Conservation (phyloP, 2,113 vertebrate genomes). For the Athene noctua region DNA sequence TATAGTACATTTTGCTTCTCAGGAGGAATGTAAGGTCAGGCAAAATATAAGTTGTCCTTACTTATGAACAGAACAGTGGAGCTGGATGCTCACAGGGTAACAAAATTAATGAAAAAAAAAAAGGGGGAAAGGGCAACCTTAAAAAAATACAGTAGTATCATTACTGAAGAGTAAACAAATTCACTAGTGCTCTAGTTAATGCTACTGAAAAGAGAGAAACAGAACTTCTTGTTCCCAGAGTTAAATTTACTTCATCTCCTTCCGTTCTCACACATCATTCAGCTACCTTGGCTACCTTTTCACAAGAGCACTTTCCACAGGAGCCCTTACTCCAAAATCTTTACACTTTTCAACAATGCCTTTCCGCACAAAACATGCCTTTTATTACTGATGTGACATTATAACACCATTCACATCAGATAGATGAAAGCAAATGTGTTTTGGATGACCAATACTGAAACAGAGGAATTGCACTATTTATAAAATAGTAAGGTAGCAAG, state of each 20-base stretch:
- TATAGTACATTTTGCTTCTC: not conserved
- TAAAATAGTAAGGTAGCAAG: not conserved
- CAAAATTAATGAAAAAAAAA: not conserved
- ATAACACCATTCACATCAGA: not conserved
- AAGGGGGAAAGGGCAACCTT: not conserved
- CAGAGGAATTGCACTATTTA: not conserved
- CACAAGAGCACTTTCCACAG: not conserved
- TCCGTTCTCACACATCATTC: not conserved
- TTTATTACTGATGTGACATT: not conserved
- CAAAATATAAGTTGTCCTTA: not conserved
- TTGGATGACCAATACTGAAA: not conserved
- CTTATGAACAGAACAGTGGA: not conserved
- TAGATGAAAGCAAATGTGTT: not conserved
- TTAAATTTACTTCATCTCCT: not conserved
- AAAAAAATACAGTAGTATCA: not conserved
- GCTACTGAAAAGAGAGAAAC: not conserved
- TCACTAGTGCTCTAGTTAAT: not conserved
- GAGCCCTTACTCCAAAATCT: not conserved
- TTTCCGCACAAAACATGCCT: not conserved
- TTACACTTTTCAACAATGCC: not conserved
- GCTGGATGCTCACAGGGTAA: not conserved
- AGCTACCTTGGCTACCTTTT: not conserved
- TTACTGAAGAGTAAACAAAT: not conserved
- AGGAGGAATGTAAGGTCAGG: not conserved
- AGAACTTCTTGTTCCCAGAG: not conserved